phyloP scores from a whole-genome alignment of 2,113 vertebrate species.

The Sciurus niger region DNA sequence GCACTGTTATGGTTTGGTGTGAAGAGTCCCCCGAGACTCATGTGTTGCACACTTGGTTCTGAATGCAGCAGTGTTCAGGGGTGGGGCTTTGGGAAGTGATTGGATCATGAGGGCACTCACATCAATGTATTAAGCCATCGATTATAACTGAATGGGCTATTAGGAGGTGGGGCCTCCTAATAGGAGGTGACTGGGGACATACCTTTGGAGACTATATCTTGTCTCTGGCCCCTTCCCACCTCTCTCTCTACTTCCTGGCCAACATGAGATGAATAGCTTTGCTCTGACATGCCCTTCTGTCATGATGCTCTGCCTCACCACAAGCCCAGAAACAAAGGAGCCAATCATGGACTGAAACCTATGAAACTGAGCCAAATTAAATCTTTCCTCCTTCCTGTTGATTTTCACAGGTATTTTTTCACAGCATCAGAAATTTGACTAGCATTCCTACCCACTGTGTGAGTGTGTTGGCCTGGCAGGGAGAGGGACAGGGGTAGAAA shows the following conservation, averaged over 20 bases:
- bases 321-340: neutral
- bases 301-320: neutral
- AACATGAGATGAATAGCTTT: neutral
- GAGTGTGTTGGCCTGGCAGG: too few relatives aligned
- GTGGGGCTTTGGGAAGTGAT: neutral
- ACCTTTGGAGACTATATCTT: neutral
- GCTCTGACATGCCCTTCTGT: too few relatives aligned
- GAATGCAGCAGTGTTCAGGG: neutral
- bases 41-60: neutral
- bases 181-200: neutral
- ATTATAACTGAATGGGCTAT: neutral
- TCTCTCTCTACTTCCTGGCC: neutral
- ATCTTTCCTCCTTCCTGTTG: neutral
- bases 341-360: neutral
- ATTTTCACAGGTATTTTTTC: neutral
- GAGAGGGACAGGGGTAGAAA: rapidly evolving
- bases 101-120: neutral
- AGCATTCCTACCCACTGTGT: neutral
- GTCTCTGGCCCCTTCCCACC: too few relatives aligned
- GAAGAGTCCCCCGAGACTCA: neutral
- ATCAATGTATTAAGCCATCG: too few relatives aligned
- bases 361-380: neutral
- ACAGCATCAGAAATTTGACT: neutral
- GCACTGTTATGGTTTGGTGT: neutral
- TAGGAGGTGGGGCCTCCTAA: neutral